Percentiles rank a stretch among this genome's conserved stretches.
Evolutionary conservation across 53 echinoderm and acorn worm species (phyloP).

Genomic region (Antedon mediterranea): DNA sequence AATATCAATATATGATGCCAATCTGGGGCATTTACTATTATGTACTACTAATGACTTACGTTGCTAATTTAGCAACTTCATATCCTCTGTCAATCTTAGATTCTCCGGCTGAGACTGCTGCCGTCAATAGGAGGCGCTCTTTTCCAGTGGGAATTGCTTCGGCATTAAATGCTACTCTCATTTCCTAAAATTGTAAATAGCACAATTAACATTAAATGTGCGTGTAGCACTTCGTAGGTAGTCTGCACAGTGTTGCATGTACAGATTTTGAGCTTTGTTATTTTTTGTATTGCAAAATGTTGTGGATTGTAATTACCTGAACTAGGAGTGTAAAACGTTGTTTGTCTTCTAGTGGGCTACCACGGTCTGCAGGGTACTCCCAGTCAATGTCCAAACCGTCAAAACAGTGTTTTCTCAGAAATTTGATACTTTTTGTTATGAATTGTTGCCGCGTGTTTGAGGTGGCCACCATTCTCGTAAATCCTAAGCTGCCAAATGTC

Average conservation of each 20-base stretch:
- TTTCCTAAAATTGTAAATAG: slow-evolving; percentile 10
- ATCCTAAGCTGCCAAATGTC: neutral
- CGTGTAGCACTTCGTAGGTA: no score
- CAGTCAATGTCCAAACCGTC: neutral
- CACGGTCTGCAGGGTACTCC: neutral
- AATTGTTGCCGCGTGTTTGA: neutral
- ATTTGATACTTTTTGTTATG: neutral
- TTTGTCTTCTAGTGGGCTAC: slow-evolving; percentile 1
- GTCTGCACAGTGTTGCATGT: no score
- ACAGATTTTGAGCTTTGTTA: no score
- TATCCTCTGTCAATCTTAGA: slow-evolving; percentile 20
- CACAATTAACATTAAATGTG: no score
- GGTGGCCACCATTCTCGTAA: neutral
- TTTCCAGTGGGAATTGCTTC: slow-evolving; percentile 9
- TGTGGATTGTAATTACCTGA: neutral
- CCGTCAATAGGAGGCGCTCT: slow-evolving; percentile 21
- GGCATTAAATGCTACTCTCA: slow-evolving; percentile 16
- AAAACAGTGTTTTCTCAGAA: neutral
- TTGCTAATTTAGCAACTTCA: slow-evolving; percentile 14
- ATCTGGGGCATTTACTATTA: no score
- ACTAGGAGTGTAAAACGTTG: neutral
- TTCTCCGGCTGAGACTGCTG: slow-evolving; percentile 16
- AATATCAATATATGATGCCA: no score
- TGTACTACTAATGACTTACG: slow-evolving; percentile 5
- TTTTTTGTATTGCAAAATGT: neutral